These are phyloP conservation scores for Julus scanicus DNA, from an alignment of 2,888 invertebrate genomes.

Conservation along the genomic window DNA sequence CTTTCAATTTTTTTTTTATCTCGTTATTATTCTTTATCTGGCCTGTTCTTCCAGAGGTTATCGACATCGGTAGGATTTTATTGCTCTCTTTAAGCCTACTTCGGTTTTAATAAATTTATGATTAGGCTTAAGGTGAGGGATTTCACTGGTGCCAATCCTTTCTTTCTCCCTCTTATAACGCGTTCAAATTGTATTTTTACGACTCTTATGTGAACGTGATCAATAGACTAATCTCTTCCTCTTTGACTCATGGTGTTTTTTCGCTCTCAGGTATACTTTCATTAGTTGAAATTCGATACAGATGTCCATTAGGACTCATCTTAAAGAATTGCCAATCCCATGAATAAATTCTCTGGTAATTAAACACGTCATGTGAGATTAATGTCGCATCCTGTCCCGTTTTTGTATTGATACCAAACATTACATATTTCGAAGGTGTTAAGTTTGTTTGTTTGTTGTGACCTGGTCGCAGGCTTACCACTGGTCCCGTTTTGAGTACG, in stretches of 20 bases:
- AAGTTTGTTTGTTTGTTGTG: too few species aligned
- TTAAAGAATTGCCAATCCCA: too few species aligned
- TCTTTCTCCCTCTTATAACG: not conserved
- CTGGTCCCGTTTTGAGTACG: too few species aligned
- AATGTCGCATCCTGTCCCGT: too few species aligned
- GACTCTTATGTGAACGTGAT: not conserved
- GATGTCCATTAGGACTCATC: not conserved
- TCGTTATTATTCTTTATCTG: not conserved
- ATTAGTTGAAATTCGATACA: not conserved
- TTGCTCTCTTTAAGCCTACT: not conserved
- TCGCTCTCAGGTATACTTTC: not conserved
- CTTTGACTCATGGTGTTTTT: not conserved
- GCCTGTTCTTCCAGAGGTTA: not conserved
- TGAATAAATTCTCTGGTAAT: too few species aligned
- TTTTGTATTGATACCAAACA: too few species aligned
- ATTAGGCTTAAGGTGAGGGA: constrained; percentile 10
- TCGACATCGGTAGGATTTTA: not conserved
- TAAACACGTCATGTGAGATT: too few species aligned
- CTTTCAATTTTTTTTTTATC: not conserved
- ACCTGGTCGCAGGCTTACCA: too few species aligned
- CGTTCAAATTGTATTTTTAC: not conserved
- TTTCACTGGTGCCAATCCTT: constrained; percentile 24
- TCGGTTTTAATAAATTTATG: constrained; percentile 36
- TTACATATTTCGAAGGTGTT: too few species aligned
- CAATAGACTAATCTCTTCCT: not conserved